These are phyloP conservation scores for Crossaster papposus DNA, from an alignment of 53 echinoderm and acorn worm genomes.

Conservation along the genomic window DNA sequence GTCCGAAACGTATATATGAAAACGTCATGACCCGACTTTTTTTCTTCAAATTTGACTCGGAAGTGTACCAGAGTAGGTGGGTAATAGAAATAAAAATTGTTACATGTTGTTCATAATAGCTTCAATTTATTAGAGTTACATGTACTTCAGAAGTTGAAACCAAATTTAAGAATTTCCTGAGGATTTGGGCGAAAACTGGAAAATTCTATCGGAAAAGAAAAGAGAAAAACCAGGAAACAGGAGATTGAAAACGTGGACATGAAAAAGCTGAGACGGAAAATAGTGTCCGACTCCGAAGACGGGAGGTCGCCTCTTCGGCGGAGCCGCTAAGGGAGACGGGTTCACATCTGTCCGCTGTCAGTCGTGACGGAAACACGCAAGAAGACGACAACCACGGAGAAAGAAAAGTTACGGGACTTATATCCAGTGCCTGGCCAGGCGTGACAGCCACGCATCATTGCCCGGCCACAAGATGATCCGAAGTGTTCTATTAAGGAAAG, in stretches of 20 bases:
- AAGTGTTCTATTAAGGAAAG: not conserved
- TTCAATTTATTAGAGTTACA: no score
- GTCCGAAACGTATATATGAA: no score
- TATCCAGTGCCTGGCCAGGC: conserved; percentile 7
- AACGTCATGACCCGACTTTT: no score
- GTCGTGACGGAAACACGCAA: conserved; percentile 60
- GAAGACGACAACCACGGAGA: not conserved
- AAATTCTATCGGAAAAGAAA: not conserved
- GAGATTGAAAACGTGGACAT: not conserved
- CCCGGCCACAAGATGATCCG: conserved; percentile 23
- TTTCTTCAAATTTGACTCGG: no score
- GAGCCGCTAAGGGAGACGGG: conserved; percentile 2
- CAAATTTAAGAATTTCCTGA: no score
- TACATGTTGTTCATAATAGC: no score
- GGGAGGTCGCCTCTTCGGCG: conserved; percentile 49
- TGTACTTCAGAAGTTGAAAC: no score
- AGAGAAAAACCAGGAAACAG: not conserved
- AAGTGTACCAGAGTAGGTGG: no score
- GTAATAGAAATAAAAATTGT: no score
- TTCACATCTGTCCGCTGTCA: conserved; percentile 48
- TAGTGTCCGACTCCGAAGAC: conserved; percentile 7
- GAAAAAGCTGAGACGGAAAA: not conserved
- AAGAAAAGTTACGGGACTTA: conserved; percentile 6
- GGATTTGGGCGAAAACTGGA: no score
- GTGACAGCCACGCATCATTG: conserved; percentile 44